These are phyloP conservation scores for Girardinichthys multiradiatus DNA, from an alignment of 2,113 vertebrate species.

Conservation along the genomic window DNA sequence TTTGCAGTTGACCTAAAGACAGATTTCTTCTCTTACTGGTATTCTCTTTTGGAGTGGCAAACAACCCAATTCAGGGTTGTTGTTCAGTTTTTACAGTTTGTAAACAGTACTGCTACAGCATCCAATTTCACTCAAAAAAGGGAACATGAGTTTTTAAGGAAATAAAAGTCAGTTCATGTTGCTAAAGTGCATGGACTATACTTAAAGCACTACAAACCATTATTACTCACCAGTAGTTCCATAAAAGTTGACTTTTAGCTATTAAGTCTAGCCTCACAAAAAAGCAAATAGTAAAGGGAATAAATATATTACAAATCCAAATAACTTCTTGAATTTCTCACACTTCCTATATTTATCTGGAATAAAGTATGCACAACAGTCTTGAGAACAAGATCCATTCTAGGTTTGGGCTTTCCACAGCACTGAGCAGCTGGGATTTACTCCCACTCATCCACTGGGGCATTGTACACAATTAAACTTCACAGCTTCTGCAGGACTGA, in stretches of 20 bases:
- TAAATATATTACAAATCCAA: not conserved
- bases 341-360: not conserved
- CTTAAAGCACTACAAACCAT: not conserved
- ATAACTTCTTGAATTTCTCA: not conserved
- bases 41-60: not conserved
- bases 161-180: not conserved
- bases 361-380: not conserved
- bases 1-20: too few species aligned
- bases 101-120: not conserved
- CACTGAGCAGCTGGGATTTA: slow-evolving; percentile 18
- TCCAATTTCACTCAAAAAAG: not conserved
- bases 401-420: slow-evolving; percentile 9
- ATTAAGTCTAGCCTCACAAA: not conserved
- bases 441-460: not conserved
- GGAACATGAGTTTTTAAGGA: not conserved
- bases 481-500: slow-evolving; percentile 6
- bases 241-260: not conserved
- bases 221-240: not conserved
- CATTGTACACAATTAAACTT: slow-evolving; percentile 24
- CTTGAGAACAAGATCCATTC: not conserved
- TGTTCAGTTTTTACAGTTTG: not conserved
- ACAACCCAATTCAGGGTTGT: not conserved
- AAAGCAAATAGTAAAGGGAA: not conserved
- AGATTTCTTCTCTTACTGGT: not conserved
- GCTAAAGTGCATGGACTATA: not conserved